These are phyloP conservation scores for Nasonia vitripennis DNA, from an alignment of 1,140 invertebrate genomes.

Conservation along the genomic window DNA sequence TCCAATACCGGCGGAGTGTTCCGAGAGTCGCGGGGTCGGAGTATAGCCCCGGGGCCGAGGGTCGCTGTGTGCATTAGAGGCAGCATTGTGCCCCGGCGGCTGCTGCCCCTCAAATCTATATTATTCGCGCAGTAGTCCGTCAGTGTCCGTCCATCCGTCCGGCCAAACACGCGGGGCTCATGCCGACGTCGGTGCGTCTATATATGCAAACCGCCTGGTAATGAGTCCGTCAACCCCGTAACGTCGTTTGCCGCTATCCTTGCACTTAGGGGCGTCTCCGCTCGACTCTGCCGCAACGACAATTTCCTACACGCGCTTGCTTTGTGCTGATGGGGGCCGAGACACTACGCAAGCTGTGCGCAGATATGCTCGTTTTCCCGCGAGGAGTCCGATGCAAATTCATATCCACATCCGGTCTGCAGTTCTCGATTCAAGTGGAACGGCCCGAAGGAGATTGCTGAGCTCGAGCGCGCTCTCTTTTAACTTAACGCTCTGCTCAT, in stretches of 20 bases:
- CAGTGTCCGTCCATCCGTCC: constrained; percentile 66
- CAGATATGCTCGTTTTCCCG: constrained; percentile 18
- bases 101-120: constrained; percentile 69
- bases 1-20: background rate
- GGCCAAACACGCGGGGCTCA: constrained; percentile 15
- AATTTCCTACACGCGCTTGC: constrained; percentile 69
- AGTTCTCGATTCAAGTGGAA: constrained; percentile 1
- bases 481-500: constrained; percentile 5
- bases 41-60: background rate
- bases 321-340: constrained; percentile 53
- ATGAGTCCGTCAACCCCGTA: constrained; percentile 75
- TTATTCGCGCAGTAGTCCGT: constrained; percentile 72
- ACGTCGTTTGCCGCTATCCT: constrained; percentile 73
- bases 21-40: constrained; percentile 52
- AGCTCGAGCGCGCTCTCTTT: background rate
- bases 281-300: constrained; percentile 56
- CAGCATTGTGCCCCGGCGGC: constrained; percentile 68
- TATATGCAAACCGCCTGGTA: constrained; percentile 73
- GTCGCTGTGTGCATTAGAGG: constrained; percentile 71
- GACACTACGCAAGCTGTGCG: background rate
- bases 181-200: constrained; percentile 56
- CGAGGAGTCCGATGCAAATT: constrained; percentile 25
- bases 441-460: background rate
- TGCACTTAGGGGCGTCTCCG: constrained; percentile 66
- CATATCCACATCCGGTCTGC: constrained; percentile 40